These are phyloP conservation scores for Hemiscyllium ocellatum DNA, from an alignment of 2,113 vertebrate genomes.

Conservation along the genomic window DNA sequence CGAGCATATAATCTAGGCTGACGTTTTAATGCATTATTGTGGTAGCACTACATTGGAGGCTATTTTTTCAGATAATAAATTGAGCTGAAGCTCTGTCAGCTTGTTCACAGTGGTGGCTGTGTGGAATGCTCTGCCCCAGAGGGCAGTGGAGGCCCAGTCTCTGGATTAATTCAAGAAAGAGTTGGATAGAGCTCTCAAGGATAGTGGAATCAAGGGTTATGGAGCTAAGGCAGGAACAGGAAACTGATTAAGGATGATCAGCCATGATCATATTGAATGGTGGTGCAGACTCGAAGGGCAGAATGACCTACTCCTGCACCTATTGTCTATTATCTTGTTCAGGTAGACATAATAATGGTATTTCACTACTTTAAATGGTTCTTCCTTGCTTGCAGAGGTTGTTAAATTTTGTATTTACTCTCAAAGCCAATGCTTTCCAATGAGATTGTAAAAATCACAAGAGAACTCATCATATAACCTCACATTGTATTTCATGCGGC, in stretches of 20 bases:
- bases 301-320: too few relatives aligned
- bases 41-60: background rate
- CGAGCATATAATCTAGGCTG: background rate
- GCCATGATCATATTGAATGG: too few relatives aligned
- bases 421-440: too few relatives aligned
- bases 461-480: background rate
- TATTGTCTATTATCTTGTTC: background rate
- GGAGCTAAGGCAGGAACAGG: too few relatives aligned
- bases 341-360: background rate
- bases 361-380: background rate
- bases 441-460: too few relatives aligned
- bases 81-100: background rate
- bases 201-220: too few relatives aligned
- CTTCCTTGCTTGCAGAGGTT: background rate
- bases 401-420: background rate
- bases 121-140: too few relatives aligned
- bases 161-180: too few relatives aligned
- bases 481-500: background rate
- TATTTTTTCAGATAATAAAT: background rate
- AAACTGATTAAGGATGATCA: too few relatives aligned
- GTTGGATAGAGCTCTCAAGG: too few relatives aligned
- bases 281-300: too few relatives aligned
- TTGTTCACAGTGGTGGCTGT: background rate
- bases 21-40: background rate
- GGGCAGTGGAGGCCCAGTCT: too few relatives aligned